A percentile compares a stretch with the other conserved stretches of the same genome.
These are phyloP conservation scores for Alentia gelatinosa DNA, from an alignment of 2,888 invertebrate species.

Conservation along the genomic window DNA sequence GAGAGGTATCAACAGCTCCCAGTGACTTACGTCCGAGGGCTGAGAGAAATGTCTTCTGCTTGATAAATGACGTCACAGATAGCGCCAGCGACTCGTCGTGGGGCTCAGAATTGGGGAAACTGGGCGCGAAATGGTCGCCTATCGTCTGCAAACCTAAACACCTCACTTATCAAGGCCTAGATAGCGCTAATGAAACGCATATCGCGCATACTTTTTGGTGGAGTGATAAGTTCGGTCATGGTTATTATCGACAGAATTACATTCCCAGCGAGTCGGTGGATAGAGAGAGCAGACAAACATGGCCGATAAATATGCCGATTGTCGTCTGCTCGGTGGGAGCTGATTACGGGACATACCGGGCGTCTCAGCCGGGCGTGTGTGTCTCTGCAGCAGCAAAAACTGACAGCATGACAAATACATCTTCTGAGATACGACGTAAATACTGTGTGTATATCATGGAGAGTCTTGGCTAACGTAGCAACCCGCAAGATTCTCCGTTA, in stretches of 20 bases:
- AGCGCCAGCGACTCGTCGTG: neutral
- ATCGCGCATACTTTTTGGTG: constrained; percentile 23
- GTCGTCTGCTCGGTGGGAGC: neutral
- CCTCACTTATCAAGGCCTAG: neutral
- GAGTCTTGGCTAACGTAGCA: no score
- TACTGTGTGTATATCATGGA: no score
- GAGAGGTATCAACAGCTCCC: neutral
- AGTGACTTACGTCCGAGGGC: neutral
- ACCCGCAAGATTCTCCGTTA: no score
- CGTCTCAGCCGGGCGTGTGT: no score
- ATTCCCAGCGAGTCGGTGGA: neutral
- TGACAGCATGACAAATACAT: no score
- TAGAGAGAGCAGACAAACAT: neutral
- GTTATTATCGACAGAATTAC: constrained; percentile 33
- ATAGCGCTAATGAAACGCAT: constrained; percentile 30
- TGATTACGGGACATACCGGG: neutral
- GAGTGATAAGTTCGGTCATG: constrained; percentile 14
- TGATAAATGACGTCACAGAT: constrained; percentile 4
- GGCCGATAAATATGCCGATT: neutral
- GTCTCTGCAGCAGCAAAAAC: no score
- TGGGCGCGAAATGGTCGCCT: neutral
- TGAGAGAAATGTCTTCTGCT: neutral
- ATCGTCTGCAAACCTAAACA: constrained; percentile 12
- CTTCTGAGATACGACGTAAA: no score
- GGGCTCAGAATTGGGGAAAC: neutral